These are phyloP conservation scores for Pomacea canaliculata DNA, from an alignment of 2,888 invertebrate genomes.

Conservation along the genomic window DNA sequence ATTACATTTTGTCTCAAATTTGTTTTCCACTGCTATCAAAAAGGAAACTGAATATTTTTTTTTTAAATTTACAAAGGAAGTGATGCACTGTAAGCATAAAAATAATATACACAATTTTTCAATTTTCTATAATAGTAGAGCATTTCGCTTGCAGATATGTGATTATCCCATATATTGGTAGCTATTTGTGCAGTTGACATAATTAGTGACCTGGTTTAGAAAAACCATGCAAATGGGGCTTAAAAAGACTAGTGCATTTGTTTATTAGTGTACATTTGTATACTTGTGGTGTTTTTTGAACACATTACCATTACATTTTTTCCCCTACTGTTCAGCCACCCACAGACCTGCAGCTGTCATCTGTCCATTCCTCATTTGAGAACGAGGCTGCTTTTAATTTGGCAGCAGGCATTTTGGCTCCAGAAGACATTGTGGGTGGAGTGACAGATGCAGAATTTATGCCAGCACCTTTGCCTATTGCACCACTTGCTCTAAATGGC, in stretches of 20 bases:
- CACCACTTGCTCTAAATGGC: constrained; percentile 42
- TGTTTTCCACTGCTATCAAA: background rate
- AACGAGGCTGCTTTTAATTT: constrained; percentile 62
- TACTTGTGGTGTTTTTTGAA: no score
- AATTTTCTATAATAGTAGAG: no score
- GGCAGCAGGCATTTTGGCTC: constrained; percentile 60
- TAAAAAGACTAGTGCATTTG: no score
- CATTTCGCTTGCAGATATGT: no score
- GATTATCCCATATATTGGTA: no score
- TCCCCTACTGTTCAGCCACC: background rate
- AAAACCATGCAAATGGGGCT: no score
- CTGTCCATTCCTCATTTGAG: constrained; percentile 68
- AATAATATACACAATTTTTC: no score
- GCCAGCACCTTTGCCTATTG: constrained; percentile 44
- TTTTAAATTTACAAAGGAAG: no score
- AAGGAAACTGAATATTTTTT: background rate
- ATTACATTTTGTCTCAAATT: background rate
- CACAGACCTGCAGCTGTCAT: constrained; percentile 7
- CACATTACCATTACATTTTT: background rate
- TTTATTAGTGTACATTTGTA: no score
- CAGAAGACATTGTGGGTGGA: constrained; percentile 51
- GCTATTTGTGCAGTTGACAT: no score
- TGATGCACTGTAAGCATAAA: no score
- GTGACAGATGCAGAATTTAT: constrained; percentile 36
- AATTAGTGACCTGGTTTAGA: no score